These are phyloP conservation scores for Plebejus argus DNA, from an alignment of 2,888 invertebrate species.

Conservation along the genomic window DNA sequence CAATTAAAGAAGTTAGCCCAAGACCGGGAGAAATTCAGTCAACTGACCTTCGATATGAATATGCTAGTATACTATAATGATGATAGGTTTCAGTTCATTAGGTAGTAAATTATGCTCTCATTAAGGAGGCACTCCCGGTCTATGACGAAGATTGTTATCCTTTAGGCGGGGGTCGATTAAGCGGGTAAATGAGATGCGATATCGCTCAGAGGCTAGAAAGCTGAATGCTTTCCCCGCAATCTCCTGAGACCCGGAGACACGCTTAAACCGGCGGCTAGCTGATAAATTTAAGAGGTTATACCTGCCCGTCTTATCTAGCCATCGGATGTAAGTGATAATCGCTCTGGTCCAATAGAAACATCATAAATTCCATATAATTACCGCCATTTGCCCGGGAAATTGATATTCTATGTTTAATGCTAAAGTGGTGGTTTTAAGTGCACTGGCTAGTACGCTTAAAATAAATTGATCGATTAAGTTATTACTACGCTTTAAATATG, in stretches of 20 bases:
- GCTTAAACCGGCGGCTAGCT: conserved; percentile 40
- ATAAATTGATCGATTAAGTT: conserved; percentile 19
- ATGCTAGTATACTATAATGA: no score
- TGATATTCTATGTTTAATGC: conserved; percentile 20
- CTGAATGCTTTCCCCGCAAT: conserved; percentile 46
- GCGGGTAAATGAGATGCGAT: conserved; percentile 51
- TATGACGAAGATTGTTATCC: conserved; percentile 45
- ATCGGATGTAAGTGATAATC: conserved; percentile 32
- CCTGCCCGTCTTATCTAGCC: conserved; percentile 26
- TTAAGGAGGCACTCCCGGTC: conserved; percentile 39
- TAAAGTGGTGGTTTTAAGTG: conserved; percentile 16
- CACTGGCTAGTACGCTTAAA: background rate
- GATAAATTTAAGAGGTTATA: conserved; percentile 39
- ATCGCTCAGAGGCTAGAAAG: conserved; percentile 47
- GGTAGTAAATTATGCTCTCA: conserved; percentile 40
- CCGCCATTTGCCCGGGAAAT: conserved; percentile 5
- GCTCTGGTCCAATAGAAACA: conserved; percentile 27
- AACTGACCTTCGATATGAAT: no score
- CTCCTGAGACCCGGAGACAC: conserved; percentile 45
- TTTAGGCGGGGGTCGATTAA: conserved; percentile 47
- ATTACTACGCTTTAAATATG: background rate
- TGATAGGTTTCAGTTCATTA: conserved; percentile 34
- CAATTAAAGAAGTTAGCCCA: no score
- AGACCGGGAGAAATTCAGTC: no score
- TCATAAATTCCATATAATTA: conserved; percentile 31